Conservation (phyloP, 2,113 vertebrate genomes). For the Ictalurus punctatus region DNA sequence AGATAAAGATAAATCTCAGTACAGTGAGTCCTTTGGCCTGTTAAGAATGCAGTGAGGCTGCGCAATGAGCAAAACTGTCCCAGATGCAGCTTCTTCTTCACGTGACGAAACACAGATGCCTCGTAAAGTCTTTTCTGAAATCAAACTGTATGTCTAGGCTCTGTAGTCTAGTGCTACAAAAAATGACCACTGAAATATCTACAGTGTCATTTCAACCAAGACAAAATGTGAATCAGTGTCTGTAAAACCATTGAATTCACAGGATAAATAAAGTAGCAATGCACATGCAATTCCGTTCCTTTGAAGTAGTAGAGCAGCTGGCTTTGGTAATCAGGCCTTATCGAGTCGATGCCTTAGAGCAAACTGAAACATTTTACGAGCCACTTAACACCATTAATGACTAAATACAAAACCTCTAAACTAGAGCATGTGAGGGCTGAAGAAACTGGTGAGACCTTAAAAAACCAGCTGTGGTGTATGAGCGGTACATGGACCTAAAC, state of each 20-base stretch:
- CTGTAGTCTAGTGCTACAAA: not conserved
- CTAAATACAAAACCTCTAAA: slow-evolving; percentile 37
- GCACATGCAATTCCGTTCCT: slow-evolving; percentile 19
- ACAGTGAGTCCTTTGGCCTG: slow-evolving; percentile 33
- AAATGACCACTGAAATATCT: not conserved
- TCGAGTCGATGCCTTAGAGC: slow-evolving; percentile 3
- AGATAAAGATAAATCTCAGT: slow-evolving; percentile 16
- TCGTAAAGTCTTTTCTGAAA: not conserved
- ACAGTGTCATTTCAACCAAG: not conserved
- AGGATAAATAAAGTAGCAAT: not conserved
- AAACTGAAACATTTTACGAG: slow-evolving; percentile 35
- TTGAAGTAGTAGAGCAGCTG: slow-evolving; percentile 30
- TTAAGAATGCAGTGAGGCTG: slow-evolving; percentile 21
- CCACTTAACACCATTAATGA: slow-evolving; percentile 29
- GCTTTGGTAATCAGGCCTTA: slow-evolving; percentile 14
- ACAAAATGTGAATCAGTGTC: not conserved
- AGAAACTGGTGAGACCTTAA: not conserved
- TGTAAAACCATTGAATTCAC: not conserved
- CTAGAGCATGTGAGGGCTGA: not conserved
- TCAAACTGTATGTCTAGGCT: not conserved
- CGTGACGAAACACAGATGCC: not conserved
- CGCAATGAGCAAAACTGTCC: slow-evolving; percentile 33
- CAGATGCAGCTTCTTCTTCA: slow-evolving; percentile 10
- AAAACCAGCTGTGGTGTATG: slow-evolving; percentile 1
- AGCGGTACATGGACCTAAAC: not conserved